These are phyloP conservation scores for Drosophila asahinai DNA, from an alignment of 1,140 invertebrate species.

Conservation along the genomic window DNA sequence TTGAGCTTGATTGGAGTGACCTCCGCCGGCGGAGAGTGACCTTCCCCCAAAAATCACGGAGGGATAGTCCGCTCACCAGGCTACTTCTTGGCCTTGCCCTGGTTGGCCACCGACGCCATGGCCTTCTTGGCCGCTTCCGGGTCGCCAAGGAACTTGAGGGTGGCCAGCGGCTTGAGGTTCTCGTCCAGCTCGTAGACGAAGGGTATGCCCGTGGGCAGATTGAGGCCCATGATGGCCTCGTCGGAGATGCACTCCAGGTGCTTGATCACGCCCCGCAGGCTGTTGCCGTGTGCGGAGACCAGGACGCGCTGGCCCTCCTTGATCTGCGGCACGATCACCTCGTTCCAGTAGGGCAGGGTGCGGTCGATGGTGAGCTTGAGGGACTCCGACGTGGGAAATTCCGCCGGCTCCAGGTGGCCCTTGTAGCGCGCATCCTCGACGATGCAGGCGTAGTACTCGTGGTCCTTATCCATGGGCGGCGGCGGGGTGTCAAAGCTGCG, in stretches of 20 bases:
- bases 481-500: slow-evolving; percentile 97
- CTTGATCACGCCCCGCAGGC: slow-evolving; percentile 96
- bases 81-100: slow-evolving; percentile 90
- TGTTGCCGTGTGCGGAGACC: slow-evolving; percentile 98
- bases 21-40: slow-evolving; percentile 16
- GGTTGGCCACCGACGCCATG: slow-evolving; percentile 95
- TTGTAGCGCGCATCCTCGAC: slow-evolving; percentile 92
- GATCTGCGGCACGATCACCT: slow-evolving; percentile 94
- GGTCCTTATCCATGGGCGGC: slow-evolving; percentile 93
- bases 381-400: slow-evolving; percentile 97
- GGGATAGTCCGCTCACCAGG: not conserved
- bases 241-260: slow-evolving; percentile 94
- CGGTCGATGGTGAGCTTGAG: slow-evolving; percentile 95
- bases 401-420: slow-evolving; percentile 89
- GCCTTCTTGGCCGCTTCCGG: slow-evolving; percentile 97
- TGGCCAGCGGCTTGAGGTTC: slow-evolving; percentile 93
- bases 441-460: slow-evolving; percentile 93
- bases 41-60: not conserved
- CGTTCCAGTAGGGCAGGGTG: slow-evolving; percentile 97
- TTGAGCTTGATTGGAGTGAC: slow-evolving; percentile 56
- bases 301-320: slow-evolving; percentile 95
- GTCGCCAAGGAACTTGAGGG: slow-evolving; percentile 96
- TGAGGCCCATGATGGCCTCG: slow-evolving; percentile 95
- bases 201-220: slow-evolving; percentile 97
- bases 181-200: slow-evolving; percentile 97